Conservation (phyloP, 1,140 invertebrate genomes). For the Diorhabda carinulata region DNA sequence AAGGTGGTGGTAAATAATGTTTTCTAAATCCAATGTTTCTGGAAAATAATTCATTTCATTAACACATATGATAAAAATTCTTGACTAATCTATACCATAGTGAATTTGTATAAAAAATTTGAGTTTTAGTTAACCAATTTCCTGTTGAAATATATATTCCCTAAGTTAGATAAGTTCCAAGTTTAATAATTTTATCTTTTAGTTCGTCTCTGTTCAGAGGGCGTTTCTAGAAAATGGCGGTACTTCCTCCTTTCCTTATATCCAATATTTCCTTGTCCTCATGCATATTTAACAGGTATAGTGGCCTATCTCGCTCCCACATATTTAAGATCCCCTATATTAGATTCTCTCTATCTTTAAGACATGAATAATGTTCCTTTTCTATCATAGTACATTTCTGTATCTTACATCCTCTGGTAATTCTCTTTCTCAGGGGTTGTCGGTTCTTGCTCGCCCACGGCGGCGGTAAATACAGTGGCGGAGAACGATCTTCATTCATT, state of each 20-base stretch:
- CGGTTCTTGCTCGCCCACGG: slow-evolving; percentile 13
- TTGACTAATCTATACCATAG: too few species aligned
- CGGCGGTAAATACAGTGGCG: slow-evolving; percentile 8
- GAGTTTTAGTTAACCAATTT: too few species aligned
- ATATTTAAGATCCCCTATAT: background rate
- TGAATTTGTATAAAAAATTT: too few species aligned
- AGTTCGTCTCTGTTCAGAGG: slow-evolving; percentile 20
- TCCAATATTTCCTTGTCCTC: slow-evolving; percentile 40
- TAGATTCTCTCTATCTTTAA: slow-evolving; percentile 20
- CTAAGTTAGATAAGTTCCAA: too few species aligned
- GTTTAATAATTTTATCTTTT: background rate
- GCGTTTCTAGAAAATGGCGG: slow-evolving; percentile 40
- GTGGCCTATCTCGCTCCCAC: slow-evolving; percentile 12
- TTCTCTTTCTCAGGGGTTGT: slow-evolving; percentile 13
- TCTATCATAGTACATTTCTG: slow-evolving; percentile 18
- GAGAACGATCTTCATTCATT: too few species aligned
- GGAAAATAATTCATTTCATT: too few species aligned
- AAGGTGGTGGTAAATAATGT: too few species aligned
- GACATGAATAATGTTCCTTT: slow-evolving; percentile 21
- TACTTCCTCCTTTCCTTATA: slow-evolving; percentile 40
- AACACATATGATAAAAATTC: too few species aligned
- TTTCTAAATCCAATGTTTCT: too few species aligned
- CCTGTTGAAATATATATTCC: too few species aligned
- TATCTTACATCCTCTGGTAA: slow-evolving; percentile 20
- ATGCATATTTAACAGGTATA: slow-evolving; percentile 40